A percentile compares a stretch with the other conserved stretches of the same genome.
These are phyloP conservation scores for Chitala chitala DNA, from an alignment of 2,113 vertebrate species.

Conservation along the genomic window DNA sequence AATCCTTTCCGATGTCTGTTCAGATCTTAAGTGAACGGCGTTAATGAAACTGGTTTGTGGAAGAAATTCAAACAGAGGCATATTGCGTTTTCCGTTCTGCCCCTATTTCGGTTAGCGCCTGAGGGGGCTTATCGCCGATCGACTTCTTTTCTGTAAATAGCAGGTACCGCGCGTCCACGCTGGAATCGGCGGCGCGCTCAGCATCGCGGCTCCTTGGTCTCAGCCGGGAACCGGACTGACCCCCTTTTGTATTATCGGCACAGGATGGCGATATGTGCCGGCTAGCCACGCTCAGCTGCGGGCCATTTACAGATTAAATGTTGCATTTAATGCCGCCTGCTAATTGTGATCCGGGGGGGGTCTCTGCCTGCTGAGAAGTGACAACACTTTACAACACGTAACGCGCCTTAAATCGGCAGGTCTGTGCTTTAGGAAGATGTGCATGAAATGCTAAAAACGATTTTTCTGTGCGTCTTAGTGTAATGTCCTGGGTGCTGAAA, in stretches of 20 bases:
- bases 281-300: conserved; percentile 3
- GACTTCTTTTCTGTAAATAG: conserved; percentile 9
- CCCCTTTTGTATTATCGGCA: background rate
- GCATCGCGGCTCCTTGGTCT: background rate
- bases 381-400: too few species aligned
- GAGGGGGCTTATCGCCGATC: background rate
- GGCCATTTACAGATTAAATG: conserved; percentile 32
- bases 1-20: background rate
- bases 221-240: background rate
- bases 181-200: background rate
- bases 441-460: background rate
- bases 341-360: too few species aligned
- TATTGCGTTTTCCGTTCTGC: background rate
- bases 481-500: conserved; percentile 33
- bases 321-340: conserved; percentile 36
- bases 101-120: background rate
- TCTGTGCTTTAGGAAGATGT: background rate
- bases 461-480: background rate
- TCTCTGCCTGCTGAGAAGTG: too few species aligned
- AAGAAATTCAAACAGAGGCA: background rate
- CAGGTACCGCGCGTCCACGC: conserved; percentile 5
- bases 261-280: conserved; percentile 1
- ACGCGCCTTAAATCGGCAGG: too few species aligned
- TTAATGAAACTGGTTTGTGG: conserved; percentile 8
- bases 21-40: background rate